Evolutionary conservation across 2,888 invertebrate species (phyloP), one percentile per base, ranked within the genome.

Genomic region (Diabrotica balteata): DNA sequence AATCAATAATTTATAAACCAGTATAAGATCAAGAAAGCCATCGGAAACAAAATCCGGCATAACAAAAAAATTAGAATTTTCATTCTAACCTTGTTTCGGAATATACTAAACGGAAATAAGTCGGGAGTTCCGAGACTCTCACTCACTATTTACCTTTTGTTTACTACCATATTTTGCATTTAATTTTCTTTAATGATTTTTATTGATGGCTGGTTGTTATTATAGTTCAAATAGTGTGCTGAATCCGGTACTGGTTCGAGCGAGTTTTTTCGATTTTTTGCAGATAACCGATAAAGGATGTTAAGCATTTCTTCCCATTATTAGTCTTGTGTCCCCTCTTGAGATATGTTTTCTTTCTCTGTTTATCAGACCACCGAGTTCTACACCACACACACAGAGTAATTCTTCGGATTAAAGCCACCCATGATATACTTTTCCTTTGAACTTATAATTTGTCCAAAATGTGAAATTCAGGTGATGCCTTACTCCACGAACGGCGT

Each of bases 391-490:
- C 69, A 69, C 32, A 32, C 49, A 62, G 61, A 66, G 65, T 45
- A 53, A 54, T 65, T 64, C 64, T 59, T 62, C 53, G 55, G 62
- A 62, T 66, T 63, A 47, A 66, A 57, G 63, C 70, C 67, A 67
- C 70, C 70, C 70, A 70, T 70, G 70, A 52, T 70, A 66, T 59
- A 70, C 50, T 70, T 70, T 67, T 67, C 70, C 61, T 46, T 59
- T 50, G 70, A 70, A 66, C 64, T 67, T 70, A 70, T 70, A 67
- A 70, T 67, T 70, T 70, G 70, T 63, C 67, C 53, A 67, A 67
- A 70, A 67, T 61, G 63, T 66, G 66, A 52, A 64, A 62, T 66
- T 62, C 54, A 11, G 11, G 59, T 42, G n/a, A 59, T 59, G 46
- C 32, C 49, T 59, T n/a, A 49, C 17, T 10, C 46, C 42, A 49